phyloP scores from a whole-genome alignment of 2,797 vertebrate species.

The Smutsia temminckii region DNA sequence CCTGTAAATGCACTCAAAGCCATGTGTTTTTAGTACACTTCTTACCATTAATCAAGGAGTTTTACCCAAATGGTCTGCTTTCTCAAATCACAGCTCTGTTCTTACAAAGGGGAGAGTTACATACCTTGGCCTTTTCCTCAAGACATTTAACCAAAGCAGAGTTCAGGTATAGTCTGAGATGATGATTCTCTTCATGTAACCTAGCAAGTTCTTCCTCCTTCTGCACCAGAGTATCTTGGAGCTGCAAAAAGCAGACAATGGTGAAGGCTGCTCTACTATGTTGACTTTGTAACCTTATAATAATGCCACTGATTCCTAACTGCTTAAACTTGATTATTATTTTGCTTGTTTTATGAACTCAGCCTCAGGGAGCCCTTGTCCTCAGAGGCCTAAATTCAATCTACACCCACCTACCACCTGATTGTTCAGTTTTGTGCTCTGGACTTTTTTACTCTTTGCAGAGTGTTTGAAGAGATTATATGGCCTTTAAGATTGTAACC shows the following conservation, averaged over 20 bases:
- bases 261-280: slow-evolving; percentile 66
- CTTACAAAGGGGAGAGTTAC: slow-evolving; percentile 62
- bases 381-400: slow-evolving; percentile 64
- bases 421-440: slow-evolving; percentile 79
- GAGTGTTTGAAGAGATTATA: slow-evolving; percentile 75
- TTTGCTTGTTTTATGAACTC: slow-evolving; percentile 80
- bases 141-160: slow-evolving; percentile 92
- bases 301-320: slow-evolving; percentile 63
- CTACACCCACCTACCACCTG: slow-evolving; percentile 23
- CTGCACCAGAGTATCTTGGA: slow-evolving; percentile 95
- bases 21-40: background rate
- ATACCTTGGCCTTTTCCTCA: slow-evolving; percentile 93
- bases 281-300: slow-evolving; percentile 84
- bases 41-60: background rate
- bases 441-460: slow-evolving; percentile 75
- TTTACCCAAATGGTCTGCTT: background rate
- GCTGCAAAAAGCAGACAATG: slow-evolving; percentile 85
- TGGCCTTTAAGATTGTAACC: slow-evolving; percentile 70
- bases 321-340: slow-evolving; percentile 73
- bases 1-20: background rate
- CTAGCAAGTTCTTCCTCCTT: slow-evolving; percentile 94
- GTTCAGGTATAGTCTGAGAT: slow-evolving; percentile 93
- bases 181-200: slow-evolving; percentile 94
- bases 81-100: background rate
- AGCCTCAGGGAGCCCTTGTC: slow-evolving; percentile 67